Conservation (phyloP, 1,140 invertebrate species). For the Armadillidium nasatum region DNA sequence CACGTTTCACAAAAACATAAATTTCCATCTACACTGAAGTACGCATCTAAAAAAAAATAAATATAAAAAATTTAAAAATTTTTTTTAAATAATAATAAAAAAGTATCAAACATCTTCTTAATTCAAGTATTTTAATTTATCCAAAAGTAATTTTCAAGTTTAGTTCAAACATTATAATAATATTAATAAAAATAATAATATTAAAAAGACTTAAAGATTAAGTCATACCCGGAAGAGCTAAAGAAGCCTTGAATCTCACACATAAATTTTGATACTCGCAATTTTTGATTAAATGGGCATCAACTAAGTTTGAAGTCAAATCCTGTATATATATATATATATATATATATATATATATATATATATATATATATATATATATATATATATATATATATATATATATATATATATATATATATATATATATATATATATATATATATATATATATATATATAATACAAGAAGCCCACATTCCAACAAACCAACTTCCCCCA, state of each 20-base stretch:
- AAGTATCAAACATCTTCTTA: no score
- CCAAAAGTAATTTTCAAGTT: no score
- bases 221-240: constrained; percentile 63
- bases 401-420: constrained; percentile 3
- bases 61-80: constrained; percentile 29
- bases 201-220: not conserved
- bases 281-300: constrained; percentile 45
- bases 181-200: no score
- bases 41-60: no score
- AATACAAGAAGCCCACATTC: not conserved
- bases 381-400: constrained; percentile 3
- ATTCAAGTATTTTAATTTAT: no score
- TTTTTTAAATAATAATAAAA: no score
- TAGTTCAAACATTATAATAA: no score
- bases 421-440: not conserved
- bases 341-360: not conserved
- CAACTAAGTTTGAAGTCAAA: no score
- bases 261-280: constrained; percentile 70
- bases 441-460: constrained; percentile 7
- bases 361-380: constrained; percentile 1
- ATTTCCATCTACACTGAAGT: constrained; percentile 50
- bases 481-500: no score
- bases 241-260: constrained; percentile 61
- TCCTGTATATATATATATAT: not conserved
- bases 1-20: constrained; percentile 55